Evolutionary conservation across 2,888 invertebrate species (phyloP).

Genomic region (Eilema sororculum): DNA sequence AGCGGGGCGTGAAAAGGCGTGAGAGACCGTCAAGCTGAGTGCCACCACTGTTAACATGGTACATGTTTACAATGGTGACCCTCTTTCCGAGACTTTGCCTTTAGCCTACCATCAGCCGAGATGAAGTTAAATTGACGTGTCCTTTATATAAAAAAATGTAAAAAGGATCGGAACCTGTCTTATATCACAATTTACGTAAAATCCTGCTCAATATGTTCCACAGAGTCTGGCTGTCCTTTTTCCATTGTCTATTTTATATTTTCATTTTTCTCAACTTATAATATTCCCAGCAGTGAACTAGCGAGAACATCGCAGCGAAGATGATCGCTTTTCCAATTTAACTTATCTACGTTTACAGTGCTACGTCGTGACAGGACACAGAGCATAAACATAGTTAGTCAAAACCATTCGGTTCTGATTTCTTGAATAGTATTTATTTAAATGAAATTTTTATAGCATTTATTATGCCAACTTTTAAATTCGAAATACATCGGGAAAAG

Average conservation of each 20-base stretch:
- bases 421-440: not conserved
- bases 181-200: not conserved
- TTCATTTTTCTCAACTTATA: constrained; percentile 52
- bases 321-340: constrained; percentile 74
- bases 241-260: constrained; percentile 26
- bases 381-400: not conserved
- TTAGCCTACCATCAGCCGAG: too few relatives aligned
- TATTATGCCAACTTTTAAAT: too few relatives aligned
- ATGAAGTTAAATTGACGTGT: too few relatives aligned
- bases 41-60: too few relatives aligned
- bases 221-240: constrained; percentile 29
- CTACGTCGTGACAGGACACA: constrained; percentile 20
- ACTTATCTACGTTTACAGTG: constrained; percentile 64
- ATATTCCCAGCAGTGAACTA: constrained; percentile 48
- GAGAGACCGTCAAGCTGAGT: too few relatives aligned
- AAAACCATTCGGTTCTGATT: not conserved
- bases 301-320: constrained; percentile 47
- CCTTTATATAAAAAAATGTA: too few relatives aligned
- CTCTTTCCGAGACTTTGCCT: too few relatives aligned
- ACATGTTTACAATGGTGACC: too few relatives aligned
- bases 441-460: too few relatives aligned
- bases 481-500: too few relatives aligned
- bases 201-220: not conserved
- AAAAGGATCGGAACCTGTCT: not conserved
- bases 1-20: too few relatives aligned